Evolutionary conservation across 1,140 invertebrate genomes (phyloP), one percentile per base, ranked within the genome.

Genomic region (Sinonovacula constricta): DNA sequence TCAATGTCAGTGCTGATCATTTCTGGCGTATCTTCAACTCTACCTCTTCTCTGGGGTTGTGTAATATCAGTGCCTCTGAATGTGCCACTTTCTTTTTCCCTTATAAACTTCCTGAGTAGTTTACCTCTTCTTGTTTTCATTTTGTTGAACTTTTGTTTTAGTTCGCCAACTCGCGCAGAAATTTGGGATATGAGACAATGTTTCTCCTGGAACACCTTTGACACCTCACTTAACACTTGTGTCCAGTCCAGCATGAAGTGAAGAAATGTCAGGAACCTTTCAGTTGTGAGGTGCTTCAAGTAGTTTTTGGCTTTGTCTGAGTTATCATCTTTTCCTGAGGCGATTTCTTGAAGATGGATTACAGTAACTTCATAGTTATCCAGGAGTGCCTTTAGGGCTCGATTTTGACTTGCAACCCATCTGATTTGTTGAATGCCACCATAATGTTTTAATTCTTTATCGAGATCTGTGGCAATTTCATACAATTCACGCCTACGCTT

Each of bases 161-260:
- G 26, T 14, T 24, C 22, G 5, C 39, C n/a, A 12, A 57, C 54
- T 59, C 30, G 36, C 36, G 18, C 7, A 2, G 18, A 22, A 59
- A 70, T 24, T 26, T 70, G 30, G 22, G n/a, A 5, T 1, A 70
- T 33, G 1, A 70, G 54, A 36, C 53, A 56, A 22, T 12, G 3
- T 39, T 33, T 36, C 49, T 60, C 22, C 56, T 71, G 54, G 31
- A 71, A 71, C 5, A 28, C 4, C 18, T 28, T 34, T 45, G 57
- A 71, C 15, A 71, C 31, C 36, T 36, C 4, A 28, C 28, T 10
- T 15, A 71, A 36, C 2, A 71, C 10, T 5, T 45, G 7, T 24
- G 34, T 71, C 54, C 54, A 71, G 34, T 62, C 69, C n/a, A 60
- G 30, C 56, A 71, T 71, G 39, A 59, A 71, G 26, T 71, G 69